Evolutionary conservation across 2,797 vertebrate species (phyloP).

Genomic region (Petrocephalus sullivani): DNA sequence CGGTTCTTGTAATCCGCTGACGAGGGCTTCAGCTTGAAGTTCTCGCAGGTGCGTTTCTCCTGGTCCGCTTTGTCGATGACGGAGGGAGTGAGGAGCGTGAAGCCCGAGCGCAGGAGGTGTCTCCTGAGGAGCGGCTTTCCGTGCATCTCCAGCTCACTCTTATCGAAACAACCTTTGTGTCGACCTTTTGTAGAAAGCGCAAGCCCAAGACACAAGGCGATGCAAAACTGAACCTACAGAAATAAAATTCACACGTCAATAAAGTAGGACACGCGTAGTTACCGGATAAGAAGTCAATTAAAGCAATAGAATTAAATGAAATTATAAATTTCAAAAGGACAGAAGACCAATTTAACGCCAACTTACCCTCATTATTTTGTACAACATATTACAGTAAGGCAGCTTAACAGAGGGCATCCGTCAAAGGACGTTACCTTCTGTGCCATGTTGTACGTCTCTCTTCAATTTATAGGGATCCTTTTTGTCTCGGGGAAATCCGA

Average conservation of each 20-base stretch:
- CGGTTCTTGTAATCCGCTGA: slow-evolving; percentile 41
- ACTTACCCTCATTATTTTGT: slow-evolving; percentile 8
- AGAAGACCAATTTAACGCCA: not conserved
- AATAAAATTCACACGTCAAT: not conserved
- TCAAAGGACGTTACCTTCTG: not conserved
- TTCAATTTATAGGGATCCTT: not conserved
- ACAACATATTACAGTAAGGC: not conserved
- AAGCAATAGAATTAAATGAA: not conserved
- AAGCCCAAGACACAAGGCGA: not conserved
- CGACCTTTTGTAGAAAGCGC: not conserved
- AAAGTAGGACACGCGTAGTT: not conserved
- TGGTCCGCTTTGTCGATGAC: not conserved
- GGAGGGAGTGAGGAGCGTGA: not conserved
- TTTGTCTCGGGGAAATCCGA: not conserved
- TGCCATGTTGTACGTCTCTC: not conserved
- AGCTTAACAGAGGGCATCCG: not conserved
- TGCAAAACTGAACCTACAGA: not conserved
- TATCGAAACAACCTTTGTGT: not conserved
- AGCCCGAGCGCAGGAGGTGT: not conserved
- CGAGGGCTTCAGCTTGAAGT: not conserved
- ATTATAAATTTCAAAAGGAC: not conserved
- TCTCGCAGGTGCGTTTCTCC: fast-evolving
- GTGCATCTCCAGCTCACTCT: not conserved
- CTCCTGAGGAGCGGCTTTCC: not conserved
- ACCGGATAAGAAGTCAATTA: not conserved